A percentile compares a stretch with the other conserved stretches of the same genome.
phyloP scores from a whole-genome alignment of 1,140 invertebrate genomes.

The Apis cerana region DNA sequence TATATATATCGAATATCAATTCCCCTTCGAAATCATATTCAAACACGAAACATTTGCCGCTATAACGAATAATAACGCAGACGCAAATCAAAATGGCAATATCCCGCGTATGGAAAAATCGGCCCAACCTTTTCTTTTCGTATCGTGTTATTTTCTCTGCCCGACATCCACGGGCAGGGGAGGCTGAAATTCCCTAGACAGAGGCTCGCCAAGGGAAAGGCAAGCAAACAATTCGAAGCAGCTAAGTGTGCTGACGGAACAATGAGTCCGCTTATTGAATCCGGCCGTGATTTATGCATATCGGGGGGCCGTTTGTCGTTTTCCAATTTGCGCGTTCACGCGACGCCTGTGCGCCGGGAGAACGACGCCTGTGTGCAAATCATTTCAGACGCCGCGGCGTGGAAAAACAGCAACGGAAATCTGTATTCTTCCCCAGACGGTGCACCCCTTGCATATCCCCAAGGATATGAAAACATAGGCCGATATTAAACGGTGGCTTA shows the following conservation, averaged over 20 bases:
- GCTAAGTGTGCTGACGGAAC: constrained; percentile 15
- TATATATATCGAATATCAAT: too few species aligned
- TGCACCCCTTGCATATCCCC: too few species aligned
- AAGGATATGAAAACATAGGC: constrained; percentile 26
- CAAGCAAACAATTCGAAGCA: constrained; percentile 4
- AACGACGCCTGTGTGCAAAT: constrained; percentile 21
- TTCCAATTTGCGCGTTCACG: constrained; percentile 43
- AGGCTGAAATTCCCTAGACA: background rate
- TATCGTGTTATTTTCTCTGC: too few species aligned
- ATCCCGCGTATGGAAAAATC: too few species aligned
- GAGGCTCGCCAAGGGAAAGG: background rate
- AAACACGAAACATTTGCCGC: too few species aligned
- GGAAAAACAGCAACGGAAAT: constrained; percentile 30
- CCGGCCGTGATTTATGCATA: constrained; percentile 42
- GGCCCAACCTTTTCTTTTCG: too few species aligned
- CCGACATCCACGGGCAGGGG: too few species aligned
- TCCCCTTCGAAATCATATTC: too few species aligned
- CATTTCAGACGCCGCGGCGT: constrained; percentile 19
- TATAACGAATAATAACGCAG: too few species aligned
- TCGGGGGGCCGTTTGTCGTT: constrained; percentile 32
- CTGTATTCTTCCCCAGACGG: constrained; percentile 20
- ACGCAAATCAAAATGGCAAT: too few species aligned
- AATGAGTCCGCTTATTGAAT: constrained; percentile 41
- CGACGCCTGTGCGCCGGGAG: too few species aligned
- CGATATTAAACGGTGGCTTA: constrained; percentile 50